Conservation (phyloP, 1,140 invertebrate genomes). For the Wiebesia pumilae region DNA sequence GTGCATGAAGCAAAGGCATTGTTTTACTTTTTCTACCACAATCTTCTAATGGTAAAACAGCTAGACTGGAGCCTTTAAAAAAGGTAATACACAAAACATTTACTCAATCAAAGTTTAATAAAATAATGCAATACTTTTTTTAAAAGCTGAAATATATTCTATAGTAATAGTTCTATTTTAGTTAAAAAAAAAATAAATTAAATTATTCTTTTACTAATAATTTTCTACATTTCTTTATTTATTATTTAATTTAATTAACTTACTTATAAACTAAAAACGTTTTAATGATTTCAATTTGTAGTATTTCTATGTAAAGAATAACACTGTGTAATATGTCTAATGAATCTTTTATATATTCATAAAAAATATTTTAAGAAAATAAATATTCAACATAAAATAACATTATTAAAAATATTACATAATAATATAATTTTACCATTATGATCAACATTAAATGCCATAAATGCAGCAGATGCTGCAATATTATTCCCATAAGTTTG, state of each 20-base stretch:
- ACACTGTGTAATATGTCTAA: not conserved
- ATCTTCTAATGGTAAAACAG: slow-evolving; percentile 89
- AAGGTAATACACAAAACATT: not conserved
- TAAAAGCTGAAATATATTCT: no score
- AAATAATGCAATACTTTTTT: no score
- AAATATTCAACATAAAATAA: not conserved
- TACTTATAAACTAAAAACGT: no score
- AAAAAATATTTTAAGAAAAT: not conserved
- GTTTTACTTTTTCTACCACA: slow-evolving; percentile 90
- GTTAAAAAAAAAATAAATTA: not conserved
- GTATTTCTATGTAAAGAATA: slow-evolving; percentile 25
- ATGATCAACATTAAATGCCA: slow-evolving; percentile 95
- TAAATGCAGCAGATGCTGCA: slow-evolving; percentile 91
- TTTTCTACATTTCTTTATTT: no score
- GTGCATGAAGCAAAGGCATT: slow-evolving; percentile 88
- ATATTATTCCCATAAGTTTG: slow-evolving; percentile 96
- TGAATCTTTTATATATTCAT: no score
- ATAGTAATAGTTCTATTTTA: no score
- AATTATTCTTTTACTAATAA: not conserved
- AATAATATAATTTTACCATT: slow-evolving; percentile 70
- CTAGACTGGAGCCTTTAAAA: slow-evolving; percentile 85
- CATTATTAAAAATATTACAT: not conserved
- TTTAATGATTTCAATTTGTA: no score
- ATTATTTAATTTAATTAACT: not conserved
- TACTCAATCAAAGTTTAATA: not conserved